Evolutionary conservation across 2,113 vertebrate species (phyloP).

Genomic region (Fukomys damarensis): DNA sequence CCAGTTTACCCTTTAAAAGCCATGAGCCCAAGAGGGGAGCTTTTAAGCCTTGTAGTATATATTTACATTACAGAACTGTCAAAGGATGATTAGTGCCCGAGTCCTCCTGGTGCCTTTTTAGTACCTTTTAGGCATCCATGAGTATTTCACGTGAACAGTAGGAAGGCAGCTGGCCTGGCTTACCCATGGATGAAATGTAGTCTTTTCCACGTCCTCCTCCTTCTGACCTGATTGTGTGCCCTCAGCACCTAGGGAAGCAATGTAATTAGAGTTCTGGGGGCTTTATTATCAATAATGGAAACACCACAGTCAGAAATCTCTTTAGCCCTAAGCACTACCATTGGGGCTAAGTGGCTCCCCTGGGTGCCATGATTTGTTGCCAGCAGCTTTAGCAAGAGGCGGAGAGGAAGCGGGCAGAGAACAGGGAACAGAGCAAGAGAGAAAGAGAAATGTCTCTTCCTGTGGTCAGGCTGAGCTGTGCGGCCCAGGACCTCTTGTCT

Average conservation of each 20-base stretch:
- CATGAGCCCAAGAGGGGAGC: not conserved
- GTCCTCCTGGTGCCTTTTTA: not conserved
- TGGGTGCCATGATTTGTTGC: slow-evolving; percentile 45
- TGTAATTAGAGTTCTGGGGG: slow-evolving; percentile 75
- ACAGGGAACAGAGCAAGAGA: not conserved
- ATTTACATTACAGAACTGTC: not conserved
- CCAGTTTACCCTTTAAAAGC: not conserved
- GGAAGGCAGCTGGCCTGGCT: not conserved
- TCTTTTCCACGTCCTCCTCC: not conserved
- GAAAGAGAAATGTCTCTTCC: not conserved
- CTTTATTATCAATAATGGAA: slow-evolving; percentile 74
- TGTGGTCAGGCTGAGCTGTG: not conserved
- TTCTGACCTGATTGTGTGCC: slow-evolving; percentile 72
- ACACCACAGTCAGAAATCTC: slow-evolving; percentile 68
- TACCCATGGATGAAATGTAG: not conserved
- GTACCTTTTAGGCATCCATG: not conserved
- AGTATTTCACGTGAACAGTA: not conserved
- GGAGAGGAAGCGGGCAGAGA: not conserved
- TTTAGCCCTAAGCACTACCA: slow-evolving; percentile 73
- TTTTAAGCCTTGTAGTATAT: not conserved
- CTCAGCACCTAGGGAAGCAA: slow-evolving; percentile 62
- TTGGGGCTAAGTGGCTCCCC: slow-evolving; percentile 75
- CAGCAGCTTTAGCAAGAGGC: slow-evolving; percentile 44
- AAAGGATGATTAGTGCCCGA: not conserved
- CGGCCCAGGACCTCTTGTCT: not conserved